Evolutionary conservation across 2,113 vertebrate genomes (phyloP), one percentile per base, ranked within the genome.

Genomic region (Megalops atlanticus): DNA sequence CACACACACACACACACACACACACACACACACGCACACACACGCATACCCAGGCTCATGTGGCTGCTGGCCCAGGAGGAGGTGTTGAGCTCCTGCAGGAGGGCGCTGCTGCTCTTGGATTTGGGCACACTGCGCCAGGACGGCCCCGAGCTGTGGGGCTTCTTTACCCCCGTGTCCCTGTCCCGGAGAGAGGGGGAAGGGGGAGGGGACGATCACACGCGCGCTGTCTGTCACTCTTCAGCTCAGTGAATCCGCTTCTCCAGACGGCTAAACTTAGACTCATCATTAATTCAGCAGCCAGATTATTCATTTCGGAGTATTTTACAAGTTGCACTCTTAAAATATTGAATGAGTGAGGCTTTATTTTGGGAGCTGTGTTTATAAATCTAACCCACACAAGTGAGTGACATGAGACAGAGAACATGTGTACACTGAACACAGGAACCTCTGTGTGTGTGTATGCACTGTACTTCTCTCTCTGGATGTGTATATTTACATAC

Each of bases 91-190:
- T 92, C 95, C 49, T 95, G 94, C 85, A 97, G 94, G 80, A 98
- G 88, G 70, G 96, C 90, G 11, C 94, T 94, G 81, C 96, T 98
- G 86, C 97, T 98, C 85, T 96, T 96, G 5, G 96, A 98, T 81
- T 96, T 93, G 0, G 95, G 93, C 72, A 95, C 93, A 76, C 91
- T 95, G 83, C 90, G 95, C 97, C 96, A 98, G 0, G 96, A 92
- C 18, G 96, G 96, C 41, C 94, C 91, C 12, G 94, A 91, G 10
- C 85, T 92, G 81, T 92, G 72, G 39, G 87, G 73, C 90, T 91
- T 95, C 86, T 91, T 96, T 82, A 89, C 12, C 36, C 85, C 90
- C 73, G 39, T 24, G 31, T 97, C 95, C 92, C 96, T 97, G 84
- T 83, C 89, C 90, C 81, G 90, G 86, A 70, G 77, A 39, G 38